Evolutionary conservation across 2,888 invertebrate genomes (phyloP).

Genomic region (Laspeyria flexula): DNA sequence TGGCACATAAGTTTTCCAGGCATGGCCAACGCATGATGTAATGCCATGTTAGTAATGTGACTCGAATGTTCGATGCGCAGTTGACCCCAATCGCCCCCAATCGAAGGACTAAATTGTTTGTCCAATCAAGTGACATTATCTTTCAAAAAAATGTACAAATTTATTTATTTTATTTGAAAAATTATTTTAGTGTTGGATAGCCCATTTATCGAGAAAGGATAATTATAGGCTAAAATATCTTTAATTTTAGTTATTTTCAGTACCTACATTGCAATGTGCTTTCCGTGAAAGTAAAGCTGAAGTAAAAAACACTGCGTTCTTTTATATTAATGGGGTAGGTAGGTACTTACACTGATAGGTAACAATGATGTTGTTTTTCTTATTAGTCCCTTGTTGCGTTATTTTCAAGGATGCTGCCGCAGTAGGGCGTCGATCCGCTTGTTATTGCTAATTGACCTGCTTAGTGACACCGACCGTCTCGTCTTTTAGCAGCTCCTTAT

Average conservation of each 20-base stretch:
- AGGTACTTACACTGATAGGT: too few species aligned
- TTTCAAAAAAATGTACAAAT: constrained; percentile 38
- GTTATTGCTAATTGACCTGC: constrained; percentile 72
- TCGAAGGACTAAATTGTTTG: constrained; percentile 83
- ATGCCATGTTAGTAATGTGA: constrained; percentile 58
- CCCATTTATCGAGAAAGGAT: too few species aligned
- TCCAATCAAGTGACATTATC: constrained; percentile 61
- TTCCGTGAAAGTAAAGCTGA: too few species aligned
- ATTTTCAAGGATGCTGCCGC: constrained; percentile 14
- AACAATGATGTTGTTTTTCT: not conserved
- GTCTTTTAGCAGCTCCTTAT: constrained; percentile 42
- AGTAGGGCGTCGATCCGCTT: constrained; percentile 33
- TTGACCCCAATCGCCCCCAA: constrained; percentile 84
- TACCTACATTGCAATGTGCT: too few species aligned
- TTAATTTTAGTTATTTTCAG: too few species aligned
- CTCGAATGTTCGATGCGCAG: constrained; percentile 75
- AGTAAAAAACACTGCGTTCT: too few species aligned
- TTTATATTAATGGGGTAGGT: too few species aligned
- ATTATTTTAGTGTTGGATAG: too few species aligned
- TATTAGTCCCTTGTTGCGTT: constrained; percentile 9
- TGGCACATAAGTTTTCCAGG: constrained; percentile 65
- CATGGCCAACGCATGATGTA: constrained; percentile 69
- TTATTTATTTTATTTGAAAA: too few species aligned
- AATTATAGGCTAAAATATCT: too few species aligned
- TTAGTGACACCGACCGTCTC: constrained; percentile 47